Conservation (phyloP, 2,888 invertebrate species). For the Dascillus cervinus region DNA sequence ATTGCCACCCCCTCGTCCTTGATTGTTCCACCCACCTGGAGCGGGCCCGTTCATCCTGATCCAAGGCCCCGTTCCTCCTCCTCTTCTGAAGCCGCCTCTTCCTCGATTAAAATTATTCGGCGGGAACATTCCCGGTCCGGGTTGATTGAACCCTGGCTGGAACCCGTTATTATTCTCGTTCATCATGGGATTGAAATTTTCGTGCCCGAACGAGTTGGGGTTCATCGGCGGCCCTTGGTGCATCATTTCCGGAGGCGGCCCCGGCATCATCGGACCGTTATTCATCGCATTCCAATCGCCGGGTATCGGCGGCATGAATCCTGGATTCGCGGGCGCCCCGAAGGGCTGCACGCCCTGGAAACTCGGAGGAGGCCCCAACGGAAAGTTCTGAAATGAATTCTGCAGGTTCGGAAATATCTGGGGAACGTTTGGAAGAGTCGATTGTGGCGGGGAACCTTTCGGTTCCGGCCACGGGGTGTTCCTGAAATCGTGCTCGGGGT, state of each 20-base stretch:
- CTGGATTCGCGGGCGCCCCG: slow-evolving; percentile 42
- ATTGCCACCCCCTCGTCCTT: slow-evolving; percentile 25
- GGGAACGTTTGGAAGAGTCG: slow-evolving; percentile 28
- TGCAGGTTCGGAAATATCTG: slow-evolving; percentile 37
- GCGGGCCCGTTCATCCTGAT: slow-evolving; percentile 39
- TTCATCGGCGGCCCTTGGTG: slow-evolving; percentile 32
- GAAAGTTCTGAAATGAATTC: slow-evolving; percentile 8
- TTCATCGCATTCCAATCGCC: slow-evolving; percentile 37
- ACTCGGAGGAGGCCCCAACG: slow-evolving; percentile 14
- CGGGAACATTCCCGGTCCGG: slow-evolving; percentile 37
- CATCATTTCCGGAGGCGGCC: slow-evolving; percentile 41
- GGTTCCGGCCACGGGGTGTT: slow-evolving; percentile 79
- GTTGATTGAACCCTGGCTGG: slow-evolving; percentile 44
- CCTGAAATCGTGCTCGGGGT: slow-evolving; percentile 74
- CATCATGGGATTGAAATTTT: slow-evolving; percentile 40
- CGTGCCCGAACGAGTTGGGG: slow-evolving; percentile 40
- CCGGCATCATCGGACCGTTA: slow-evolving; percentile 28
- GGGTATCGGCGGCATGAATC: slow-evolving; percentile 14
- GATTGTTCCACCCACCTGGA: slow-evolving; percentile 33
- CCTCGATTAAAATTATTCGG: slow-evolving; percentile 40
- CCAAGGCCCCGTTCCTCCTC: slow-evolving; percentile 50
- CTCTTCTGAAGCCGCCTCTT: slow-evolving; percentile 24
- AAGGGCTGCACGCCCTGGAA: slow-evolving; percentile 46
- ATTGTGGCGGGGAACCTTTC: slow-evolving; percentile 54
- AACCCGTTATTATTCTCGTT: slow-evolving; percentile 35